These are phyloP conservation scores for Helicoverpa armigera DNA, from an alignment of 1,140 invertebrate genomes.

Conservation along the genomic window DNA sequence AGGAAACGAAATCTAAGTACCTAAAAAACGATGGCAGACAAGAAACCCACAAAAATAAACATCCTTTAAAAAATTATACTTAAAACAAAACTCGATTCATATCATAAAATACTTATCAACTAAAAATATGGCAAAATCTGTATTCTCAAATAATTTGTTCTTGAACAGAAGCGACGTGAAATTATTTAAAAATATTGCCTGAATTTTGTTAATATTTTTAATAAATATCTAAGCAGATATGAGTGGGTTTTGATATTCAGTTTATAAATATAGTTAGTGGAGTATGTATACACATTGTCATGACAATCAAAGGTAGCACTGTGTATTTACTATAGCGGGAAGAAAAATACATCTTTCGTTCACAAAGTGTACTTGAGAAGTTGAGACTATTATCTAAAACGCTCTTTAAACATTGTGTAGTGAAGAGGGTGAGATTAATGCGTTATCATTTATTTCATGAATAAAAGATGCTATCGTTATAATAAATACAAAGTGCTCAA, in stretches of 20 bases:
- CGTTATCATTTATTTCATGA: neutral
- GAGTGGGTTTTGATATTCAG: constrained; percentile 75
- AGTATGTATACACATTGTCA: constrained; percentile 78
- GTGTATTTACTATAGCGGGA: constrained; percentile 29
- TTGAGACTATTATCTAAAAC: neutral
- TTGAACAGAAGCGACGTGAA: neutral
- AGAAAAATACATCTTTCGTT: neutral
- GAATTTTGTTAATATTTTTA: constrained; percentile 58
- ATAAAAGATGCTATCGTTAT: constrained; percentile 1
- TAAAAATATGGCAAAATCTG: constrained; percentile 13
- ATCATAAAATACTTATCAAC: neutral
- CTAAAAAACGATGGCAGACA: neutral
- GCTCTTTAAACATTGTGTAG: neutral
- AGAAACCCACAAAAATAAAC: constrained; percentile 16
- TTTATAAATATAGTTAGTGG: constrained; percentile 73
- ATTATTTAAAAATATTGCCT: neutral
- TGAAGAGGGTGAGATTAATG: neutral
- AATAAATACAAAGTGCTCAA: constrained; percentile 26
- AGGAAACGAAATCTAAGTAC: neutral
- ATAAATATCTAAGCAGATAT: constrained; percentile 81
- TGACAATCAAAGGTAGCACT: constrained; percentile 53
- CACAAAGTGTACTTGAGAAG: constrained; percentile 7
- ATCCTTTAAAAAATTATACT: neutral
- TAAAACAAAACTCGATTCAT: neutral
- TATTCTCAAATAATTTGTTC: neutral